Conservation (phyloP, 2,888 invertebrate species). For the Exocentrus adspersus region DNA sequence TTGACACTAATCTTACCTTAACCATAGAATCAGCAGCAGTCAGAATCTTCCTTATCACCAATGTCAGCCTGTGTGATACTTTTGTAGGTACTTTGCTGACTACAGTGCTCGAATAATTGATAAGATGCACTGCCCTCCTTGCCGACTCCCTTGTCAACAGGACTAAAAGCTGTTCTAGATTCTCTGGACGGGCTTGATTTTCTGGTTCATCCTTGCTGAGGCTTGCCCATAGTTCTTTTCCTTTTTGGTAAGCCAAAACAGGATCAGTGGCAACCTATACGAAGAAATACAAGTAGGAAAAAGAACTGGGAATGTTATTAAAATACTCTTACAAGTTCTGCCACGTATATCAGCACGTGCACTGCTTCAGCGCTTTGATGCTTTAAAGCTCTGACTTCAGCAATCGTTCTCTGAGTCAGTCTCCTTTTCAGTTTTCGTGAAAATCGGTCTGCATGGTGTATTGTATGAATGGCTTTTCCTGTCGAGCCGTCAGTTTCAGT, state of each 20-base stretch:
- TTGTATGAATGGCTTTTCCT: slow-evolving; percentile 77
- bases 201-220: slow-evolving; percentile 84
- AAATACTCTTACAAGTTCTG: slow-evolving; percentile 73
- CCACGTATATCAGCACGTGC: slow-evolving; percentile 79
- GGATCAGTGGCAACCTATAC: slow-evolving; percentile 81
- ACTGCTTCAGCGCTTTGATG: slow-evolving; percentile 81
- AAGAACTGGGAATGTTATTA: too few relatives aligned
- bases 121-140: slow-evolving; percentile 79
- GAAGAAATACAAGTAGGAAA: too few relatives aligned
- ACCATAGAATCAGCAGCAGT: slow-evolving; percentile 71
- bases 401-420: slow-evolving; percentile 79
- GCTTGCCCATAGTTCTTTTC: slow-evolving; percentile 75
- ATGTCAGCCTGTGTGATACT: slow-evolving; percentile 49
- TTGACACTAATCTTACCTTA: slow-evolving; percentile 66
- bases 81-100: slow-evolving; percentile 68
- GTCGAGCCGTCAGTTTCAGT: slow-evolving; percentile 49
- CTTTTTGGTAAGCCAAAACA: slow-evolving; percentile 76
- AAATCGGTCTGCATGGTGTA: slow-evolving; percentile 81
- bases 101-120: slow-evolving; percentile 74
- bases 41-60: slow-evolving; percentile 67
- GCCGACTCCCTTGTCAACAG: slow-evolving; percentile 82
- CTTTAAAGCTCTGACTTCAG: slow-evolving; percentile 82
- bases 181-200: slow-evolving; percentile 83
- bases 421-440: slow-evolving; percentile 80
- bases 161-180: slow-evolving; percentile 80